phyloP scores from a whole-genome alignment of 2,888 invertebrate species.

The Eristalinus aeneus region DNA sequence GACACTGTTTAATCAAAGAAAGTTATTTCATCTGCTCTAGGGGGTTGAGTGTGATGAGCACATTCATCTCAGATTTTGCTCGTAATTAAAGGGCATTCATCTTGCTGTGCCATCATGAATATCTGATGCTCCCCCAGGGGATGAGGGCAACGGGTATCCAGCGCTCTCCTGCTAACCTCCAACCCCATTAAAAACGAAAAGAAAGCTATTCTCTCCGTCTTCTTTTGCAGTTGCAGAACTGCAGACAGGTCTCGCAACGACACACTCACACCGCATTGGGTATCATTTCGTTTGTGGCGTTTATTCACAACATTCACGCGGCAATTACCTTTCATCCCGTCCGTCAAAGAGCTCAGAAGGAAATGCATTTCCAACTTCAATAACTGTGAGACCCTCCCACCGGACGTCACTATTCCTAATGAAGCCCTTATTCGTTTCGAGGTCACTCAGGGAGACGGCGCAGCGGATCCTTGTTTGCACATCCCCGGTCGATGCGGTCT shows the following conservation, averaged over 20 bases:
- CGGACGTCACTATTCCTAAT: neutral
- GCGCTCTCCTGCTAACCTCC: neutral
- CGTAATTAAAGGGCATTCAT: neutral
- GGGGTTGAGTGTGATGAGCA: neutral
- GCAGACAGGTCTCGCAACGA: too few species aligned
- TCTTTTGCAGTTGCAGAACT: too few species aligned
- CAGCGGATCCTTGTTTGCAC: neutral
- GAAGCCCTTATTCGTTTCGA: neutral
- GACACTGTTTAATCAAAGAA: neutral
- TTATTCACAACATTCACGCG: neutral
- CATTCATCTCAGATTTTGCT: neutral
- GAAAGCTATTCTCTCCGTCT: neutral
- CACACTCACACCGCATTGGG: neutral
- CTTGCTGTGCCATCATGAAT: neutral
- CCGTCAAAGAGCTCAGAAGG: neutral
- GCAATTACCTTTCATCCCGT: neutral
- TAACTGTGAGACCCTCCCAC: neutral
- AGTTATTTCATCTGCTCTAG: neutral
- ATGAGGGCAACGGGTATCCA: neutral
- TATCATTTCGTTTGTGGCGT: neutral
- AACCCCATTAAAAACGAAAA: neutral
- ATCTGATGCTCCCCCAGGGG: neutral
- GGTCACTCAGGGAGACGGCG: neutral
- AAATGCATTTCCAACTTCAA: neutral
- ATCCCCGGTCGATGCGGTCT: neutral